Evolutionary conservation across 2,797 vertebrate species (phyloP).

Genomic region (Semaprochilodus insignis): DNA sequence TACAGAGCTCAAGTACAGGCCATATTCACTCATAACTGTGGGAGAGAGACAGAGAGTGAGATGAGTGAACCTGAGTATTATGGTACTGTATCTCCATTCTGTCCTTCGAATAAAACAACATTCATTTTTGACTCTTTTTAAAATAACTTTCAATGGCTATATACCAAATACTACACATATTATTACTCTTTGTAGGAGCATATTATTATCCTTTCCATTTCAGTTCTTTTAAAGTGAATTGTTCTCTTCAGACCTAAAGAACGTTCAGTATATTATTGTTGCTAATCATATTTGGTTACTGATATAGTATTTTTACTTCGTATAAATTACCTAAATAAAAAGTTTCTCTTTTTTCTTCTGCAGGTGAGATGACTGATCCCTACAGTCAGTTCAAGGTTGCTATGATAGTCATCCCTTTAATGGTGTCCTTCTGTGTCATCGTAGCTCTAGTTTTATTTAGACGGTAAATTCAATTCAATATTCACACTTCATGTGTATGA

Average conservation of each 20-base stretch:
- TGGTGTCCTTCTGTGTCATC: constrained; percentile 24
- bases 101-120: too few species aligned
- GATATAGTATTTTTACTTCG: too few species aligned
- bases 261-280: too few species aligned
- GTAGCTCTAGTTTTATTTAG: constrained; percentile 45
- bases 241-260: too few species aligned
- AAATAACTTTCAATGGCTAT: background rate
- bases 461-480: constrained; percentile 55
- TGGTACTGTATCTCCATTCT: constrained; percentile 11
- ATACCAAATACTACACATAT: background rate
- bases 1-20: constrained; percentile 17
- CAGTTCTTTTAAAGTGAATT: background rate
- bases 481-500: background rate
- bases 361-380: background rate
- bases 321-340: background rate
- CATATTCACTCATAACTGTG: background rate
- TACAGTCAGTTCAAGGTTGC: background rate
- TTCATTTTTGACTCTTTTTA: too few species aligned
- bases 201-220: background rate
- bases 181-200: background rate
- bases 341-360: background rate
- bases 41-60: background rate
- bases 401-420: constrained; percentile 44
- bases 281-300: too few species aligned
- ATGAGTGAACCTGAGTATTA: constrained; percentile 14